A percentile compares a stretch with the other conserved stretches of the same genome.
These are phyloP conservation scores for Galendromus occidentalis DNA, from an alignment of 1,140 invertebrate species.

Conservation along the genomic window DNA sequence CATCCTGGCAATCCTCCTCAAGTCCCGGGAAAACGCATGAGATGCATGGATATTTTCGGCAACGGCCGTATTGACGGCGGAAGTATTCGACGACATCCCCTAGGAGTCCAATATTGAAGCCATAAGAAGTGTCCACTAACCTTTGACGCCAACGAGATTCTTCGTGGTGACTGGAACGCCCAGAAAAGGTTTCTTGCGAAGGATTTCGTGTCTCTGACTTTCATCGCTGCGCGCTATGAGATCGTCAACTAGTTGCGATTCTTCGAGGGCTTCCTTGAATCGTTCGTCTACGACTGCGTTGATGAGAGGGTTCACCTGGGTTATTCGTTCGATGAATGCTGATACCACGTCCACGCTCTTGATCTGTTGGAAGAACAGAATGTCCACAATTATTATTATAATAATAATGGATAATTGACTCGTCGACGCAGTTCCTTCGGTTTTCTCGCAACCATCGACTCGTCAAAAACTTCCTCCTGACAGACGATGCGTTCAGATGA, in stretches of 20 bases:
- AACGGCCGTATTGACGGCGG: too few species aligned
- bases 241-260: slow-evolving; percentile 21
- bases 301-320: slow-evolving; percentile 20
- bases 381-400: not conserved
- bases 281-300: slow-evolving; percentile 22
- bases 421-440: too few species aligned
- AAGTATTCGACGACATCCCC: slow-evolving; percentile 34
- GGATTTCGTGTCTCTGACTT: slow-evolving; percentile 9
- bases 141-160: slow-evolving; percentile 44
- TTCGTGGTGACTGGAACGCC: slow-evolving; percentile 70
- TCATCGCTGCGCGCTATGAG: slow-evolving; percentile 5
- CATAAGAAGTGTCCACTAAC: slow-evolving; percentile 26
- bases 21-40: too few species aligned
- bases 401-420: too few species aligned
- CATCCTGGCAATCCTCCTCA: too few species aligned
- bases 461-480: too few species aligned
- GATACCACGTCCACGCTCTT: slow-evolving; percentile 20
- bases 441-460: too few species aligned
- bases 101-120: slow-evolving; percentile 39
- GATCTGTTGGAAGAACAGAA: slow-evolving; percentile 17
- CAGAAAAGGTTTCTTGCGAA: slow-evolving; percentile 44
- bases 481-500: too few species aligned
- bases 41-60: too few species aligned
- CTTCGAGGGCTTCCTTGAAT: slow-evolving; percentile 19
- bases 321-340: slow-evolving; percentile 20